These are phyloP conservation scores for Elaeidobius kamerunicus DNA, from an alignment of 2,888 invertebrate genomes.

Conservation along the genomic window DNA sequence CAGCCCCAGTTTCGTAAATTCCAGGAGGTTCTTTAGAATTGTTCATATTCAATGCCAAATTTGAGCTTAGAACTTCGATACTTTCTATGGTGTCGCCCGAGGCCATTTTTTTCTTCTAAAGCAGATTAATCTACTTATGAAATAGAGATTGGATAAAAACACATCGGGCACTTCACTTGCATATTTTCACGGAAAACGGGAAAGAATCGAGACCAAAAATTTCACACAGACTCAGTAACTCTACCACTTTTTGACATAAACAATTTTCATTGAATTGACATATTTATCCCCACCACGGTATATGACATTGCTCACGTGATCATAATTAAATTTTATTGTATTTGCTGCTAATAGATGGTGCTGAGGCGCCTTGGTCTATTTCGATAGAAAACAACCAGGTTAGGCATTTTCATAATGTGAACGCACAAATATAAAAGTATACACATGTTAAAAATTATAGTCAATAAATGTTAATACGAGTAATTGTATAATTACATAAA, in stretches of 20 bases:
- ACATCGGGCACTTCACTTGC: constrained; percentile 33
- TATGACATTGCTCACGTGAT: constrained; percentile 18
- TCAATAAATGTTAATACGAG: not conserved
- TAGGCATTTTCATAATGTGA: not conserved
- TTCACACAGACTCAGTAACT: constrained; percentile 15
- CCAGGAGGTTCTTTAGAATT: constrained; percentile 57
- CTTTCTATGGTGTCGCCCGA: constrained; percentile 77
- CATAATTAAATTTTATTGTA: too few species aligned
- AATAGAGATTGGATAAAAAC: constrained; percentile 20
- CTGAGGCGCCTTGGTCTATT: not conserved
- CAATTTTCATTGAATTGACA: constrained; percentile 43
- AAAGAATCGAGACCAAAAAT: constrained; percentile 22
- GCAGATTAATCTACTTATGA: constrained; percentile 7
- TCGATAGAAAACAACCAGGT: constrained; percentile 3
- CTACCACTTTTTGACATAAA: constrained; percentile 42
- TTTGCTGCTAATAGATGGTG: too few species aligned
- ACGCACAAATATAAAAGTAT: not conserved
- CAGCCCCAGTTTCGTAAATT: constrained; percentile 58
- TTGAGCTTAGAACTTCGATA: constrained; percentile 72
- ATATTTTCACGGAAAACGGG: constrained; percentile 31
- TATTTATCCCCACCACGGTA: constrained; percentile 43
- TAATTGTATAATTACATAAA: too few species aligned
- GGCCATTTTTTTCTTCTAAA: constrained; percentile 62
- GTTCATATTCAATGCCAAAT: constrained; percentile 52
- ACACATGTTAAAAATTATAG: not conserved